These are phyloP conservation scores for Danaus melanippus DNA, from an alignment of 1,140 invertebrate species.

Conservation along the genomic window DNA sequence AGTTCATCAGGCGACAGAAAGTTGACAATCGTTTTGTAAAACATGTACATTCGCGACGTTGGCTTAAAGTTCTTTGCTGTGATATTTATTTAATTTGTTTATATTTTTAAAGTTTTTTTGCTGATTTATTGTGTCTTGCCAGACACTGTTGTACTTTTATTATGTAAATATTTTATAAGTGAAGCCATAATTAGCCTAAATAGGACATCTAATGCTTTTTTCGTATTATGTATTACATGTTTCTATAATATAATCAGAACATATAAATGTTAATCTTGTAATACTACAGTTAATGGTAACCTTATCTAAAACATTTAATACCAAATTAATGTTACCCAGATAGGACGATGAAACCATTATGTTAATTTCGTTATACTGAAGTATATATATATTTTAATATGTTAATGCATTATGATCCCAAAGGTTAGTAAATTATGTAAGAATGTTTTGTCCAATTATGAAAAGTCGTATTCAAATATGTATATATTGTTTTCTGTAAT, in stretches of 20 bases:
- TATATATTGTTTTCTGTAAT: too few species aligned
- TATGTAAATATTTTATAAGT: conserved; percentile 50
- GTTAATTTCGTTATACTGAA: not conserved
- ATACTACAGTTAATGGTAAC: conserved; percentile 1
- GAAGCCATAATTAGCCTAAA: conserved; percentile 8
- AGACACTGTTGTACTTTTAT: conserved; percentile 38
- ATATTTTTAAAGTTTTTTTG: conserved; percentile 38
- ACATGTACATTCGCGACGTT: conserved; percentile 18
- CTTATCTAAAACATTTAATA: conserved; percentile 15
- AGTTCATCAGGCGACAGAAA: conserved; percentile 17
- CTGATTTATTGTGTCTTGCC: conserved; percentile 40
- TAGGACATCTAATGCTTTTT: conserved; percentile 7
- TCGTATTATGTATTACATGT: conserved; percentile 3
- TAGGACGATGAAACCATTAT: conserved; percentile 9
- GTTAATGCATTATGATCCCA: conserved; percentile 22
- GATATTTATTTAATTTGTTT: conserved; percentile 63
- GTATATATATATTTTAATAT: conserved; percentile 3
- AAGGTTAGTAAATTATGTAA: conserved; percentile 42
- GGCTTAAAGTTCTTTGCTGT: conserved; percentile 60
- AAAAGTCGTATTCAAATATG: too few species aligned
- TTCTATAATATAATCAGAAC: conserved; percentile 4
- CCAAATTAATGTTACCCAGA: conserved; percentile 40
- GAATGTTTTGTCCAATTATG: conserved; percentile 1
- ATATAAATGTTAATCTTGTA: not conserved
- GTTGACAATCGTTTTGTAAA: conserved; percentile 16